Evolutionary conservation across 2,888 invertebrate species (phyloP), one percentile per base, ranked within the genome.

Genomic region (Cantharis flavilabris): DNA sequence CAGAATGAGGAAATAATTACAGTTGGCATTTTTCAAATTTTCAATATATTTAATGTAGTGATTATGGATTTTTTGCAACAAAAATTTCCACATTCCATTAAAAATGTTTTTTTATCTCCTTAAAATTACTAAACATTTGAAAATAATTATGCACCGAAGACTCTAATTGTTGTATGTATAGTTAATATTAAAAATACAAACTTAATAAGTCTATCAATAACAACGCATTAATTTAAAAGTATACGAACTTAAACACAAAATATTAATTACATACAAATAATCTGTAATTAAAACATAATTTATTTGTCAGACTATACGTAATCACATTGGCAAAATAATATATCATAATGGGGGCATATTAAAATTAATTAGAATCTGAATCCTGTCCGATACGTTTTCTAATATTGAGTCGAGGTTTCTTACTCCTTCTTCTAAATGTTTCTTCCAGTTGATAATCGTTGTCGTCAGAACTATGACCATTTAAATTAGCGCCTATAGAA

Each of bases 321-420:
- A 49, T 49, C 49, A 49, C 49, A 49, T 49, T n/a, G 49, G 49
- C 49, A 49, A 49, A 49, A 49, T 49, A 49, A 49, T 5, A 33
- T 33, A 33, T 33, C 33, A 33, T 33, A 33, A 33, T n/a, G 13
- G 7, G 49, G 49, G n/a, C 2, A 49, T 49, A 49, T 49, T n/a
- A 49, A 49, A 49, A 63, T 86, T 86, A 90, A 86, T 92, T 93
- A 69, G 93, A 93, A 85, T 93, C 93, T 0, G 93, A 92, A 80
- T 93, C 92, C 30, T 86, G 91, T 33, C 87, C 88, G 86, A 93
- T 90, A 83, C 92, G 92, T 85, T 90, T 92, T 82, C 92, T 90
- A 85, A 92, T 91, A 85, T 92, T 92, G 76, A 92, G 89, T 7
- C 92, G 89, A 1, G 92, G 91, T 82, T 92, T 91, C 84, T 92